Percentiles rank a stretch among this genome's conserved stretches.
phyloP scores from a whole-genome alignment of 1,140 invertebrate genomes.

The Hyposmocoma kahamanoa region DNA sequence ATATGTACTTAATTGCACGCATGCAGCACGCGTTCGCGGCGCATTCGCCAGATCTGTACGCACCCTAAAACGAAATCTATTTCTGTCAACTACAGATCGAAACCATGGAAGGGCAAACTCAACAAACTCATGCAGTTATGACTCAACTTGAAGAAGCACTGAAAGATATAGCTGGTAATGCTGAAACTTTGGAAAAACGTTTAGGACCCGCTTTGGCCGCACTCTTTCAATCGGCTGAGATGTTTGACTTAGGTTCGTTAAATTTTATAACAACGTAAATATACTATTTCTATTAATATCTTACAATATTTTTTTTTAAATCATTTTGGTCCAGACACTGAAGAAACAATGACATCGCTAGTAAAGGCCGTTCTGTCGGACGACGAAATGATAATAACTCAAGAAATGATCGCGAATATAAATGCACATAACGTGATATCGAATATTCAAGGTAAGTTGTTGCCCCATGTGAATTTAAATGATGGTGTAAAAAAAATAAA shows the following conservation, averaged over 20 bases:
- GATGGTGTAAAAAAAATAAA: background rate
- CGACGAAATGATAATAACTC: constrained; percentile 31
- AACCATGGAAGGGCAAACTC: constrained; percentile 40
- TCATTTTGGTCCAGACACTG: constrained; percentile 36
- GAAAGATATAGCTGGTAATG: constrained; percentile 28
- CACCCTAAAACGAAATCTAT: no score
- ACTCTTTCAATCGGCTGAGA: constrained; percentile 34
- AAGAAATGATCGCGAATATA: constrained; percentile 38
- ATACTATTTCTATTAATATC: background rate
- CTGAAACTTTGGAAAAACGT: constrained; percentile 26
- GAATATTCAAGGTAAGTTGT: constrained; percentile 47
- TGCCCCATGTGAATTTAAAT: background rate
- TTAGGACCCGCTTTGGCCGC: constrained; percentile 44
- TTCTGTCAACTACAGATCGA: constrained; percentile 47
- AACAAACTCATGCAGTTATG: constrained; percentile 29
- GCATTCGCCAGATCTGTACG: no score
- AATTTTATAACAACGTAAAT: background rate
- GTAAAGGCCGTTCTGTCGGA: constrained; percentile 45
- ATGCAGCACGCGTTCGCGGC: no score
- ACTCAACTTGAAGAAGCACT: constrained; percentile 39
- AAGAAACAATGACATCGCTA: constrained; percentile 51
- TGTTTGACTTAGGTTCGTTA: constrained; percentile 26
- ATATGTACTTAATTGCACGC: no score
- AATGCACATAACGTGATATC: constrained; percentile 30
- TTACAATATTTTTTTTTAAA: no score